A percentile compares a stretch with the other conserved stretches of the same genome.
Evolutionary conservation across 2,797 vertebrate genomes (phyloP).

Genomic region (Stomatorhinus walkeri): DNA sequence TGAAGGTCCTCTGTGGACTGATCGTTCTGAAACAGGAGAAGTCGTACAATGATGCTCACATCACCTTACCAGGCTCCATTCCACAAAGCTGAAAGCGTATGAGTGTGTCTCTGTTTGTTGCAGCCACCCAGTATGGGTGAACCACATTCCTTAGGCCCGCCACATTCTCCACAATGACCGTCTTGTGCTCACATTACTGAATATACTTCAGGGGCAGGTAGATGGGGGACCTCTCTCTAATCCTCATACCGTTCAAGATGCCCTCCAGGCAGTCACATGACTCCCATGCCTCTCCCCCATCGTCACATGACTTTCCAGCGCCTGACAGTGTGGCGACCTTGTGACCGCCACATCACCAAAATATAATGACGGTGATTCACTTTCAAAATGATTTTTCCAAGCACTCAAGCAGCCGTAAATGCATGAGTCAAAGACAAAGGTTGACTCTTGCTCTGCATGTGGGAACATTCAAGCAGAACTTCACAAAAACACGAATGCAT

Average conservation of each 20-base stretch:
- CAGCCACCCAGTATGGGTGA: not conserved
- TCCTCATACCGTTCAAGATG: not conserved
- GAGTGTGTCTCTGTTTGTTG: not conserved
- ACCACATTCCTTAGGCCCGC: not conserved
- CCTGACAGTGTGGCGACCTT: not conserved
- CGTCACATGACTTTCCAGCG: not conserved
- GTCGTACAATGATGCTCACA: not conserved
- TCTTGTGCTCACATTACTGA: not conserved
- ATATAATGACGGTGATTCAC: not conserved
- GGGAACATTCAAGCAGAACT: not conserved
- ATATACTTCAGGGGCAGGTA: not conserved
- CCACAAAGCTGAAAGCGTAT: not conserved
- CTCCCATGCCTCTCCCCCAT: not conserved
- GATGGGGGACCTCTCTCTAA: not conserved
- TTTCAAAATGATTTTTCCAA: not conserved
- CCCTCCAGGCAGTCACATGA: not conserved
- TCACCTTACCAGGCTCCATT: not conserved
- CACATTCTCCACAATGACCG: not conserved
- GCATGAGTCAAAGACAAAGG: not conserved
- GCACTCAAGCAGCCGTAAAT: not conserved
- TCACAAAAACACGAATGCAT: not conserved
- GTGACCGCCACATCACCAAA: not conserved
- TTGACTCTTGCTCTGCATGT: not conserved
- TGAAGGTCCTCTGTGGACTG: constrained; percentile 76
- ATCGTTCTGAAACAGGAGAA: constrained; percentile 70